These are phyloP conservation scores for Stenoptilia bipunctidactyla DNA, from an alignment of 2,888 invertebrate species.

Conservation along the genomic window DNA sequence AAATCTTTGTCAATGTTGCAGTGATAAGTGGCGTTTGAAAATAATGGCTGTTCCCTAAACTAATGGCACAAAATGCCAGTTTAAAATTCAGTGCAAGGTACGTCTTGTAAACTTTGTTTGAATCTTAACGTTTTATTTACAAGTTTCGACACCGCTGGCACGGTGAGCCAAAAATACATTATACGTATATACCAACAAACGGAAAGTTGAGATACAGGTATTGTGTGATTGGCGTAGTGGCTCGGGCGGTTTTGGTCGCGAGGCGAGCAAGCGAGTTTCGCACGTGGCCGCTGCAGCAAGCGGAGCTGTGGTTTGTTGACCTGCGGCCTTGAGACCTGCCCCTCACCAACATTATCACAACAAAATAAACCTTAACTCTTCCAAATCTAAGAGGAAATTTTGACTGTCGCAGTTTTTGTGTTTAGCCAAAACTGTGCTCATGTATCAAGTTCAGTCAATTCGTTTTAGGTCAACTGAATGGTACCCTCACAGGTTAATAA, in stretches of 20 bases:
- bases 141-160: conserved; percentile 9
- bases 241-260: conserved; percentile 28
- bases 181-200: neutral
- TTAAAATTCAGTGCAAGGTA: too few species aligned
- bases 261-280: conserved; percentile 41
- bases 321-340: conserved; percentile 52
- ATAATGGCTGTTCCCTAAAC: too few species aligned
- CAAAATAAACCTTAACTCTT: conserved; percentile 23
- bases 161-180: neutral
- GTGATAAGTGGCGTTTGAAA: neutral
- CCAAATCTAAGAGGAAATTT: conserved; percentile 17
- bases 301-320: conserved; percentile 51
- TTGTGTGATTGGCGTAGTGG: conserved; percentile 2
- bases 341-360: conserved; percentile 20
- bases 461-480: too few species aligned
- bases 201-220: neutral
- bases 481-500: conserved; percentile 1
- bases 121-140: neutral
- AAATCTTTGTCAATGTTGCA: neutral
- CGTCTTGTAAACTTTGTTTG: too few species aligned
- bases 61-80: too few species aligned
- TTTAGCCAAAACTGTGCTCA: conserved; percentile 18
- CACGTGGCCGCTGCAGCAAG: conserved; percentile 42
- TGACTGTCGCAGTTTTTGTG: conserved; percentile 7
- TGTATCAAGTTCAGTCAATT: conserved; percentile 10